These are phyloP conservation scores for Melanotaenia pygmaea DNA, from an alignment of 2,797 vertebrate species.

Conservation along the genomic window DNA sequence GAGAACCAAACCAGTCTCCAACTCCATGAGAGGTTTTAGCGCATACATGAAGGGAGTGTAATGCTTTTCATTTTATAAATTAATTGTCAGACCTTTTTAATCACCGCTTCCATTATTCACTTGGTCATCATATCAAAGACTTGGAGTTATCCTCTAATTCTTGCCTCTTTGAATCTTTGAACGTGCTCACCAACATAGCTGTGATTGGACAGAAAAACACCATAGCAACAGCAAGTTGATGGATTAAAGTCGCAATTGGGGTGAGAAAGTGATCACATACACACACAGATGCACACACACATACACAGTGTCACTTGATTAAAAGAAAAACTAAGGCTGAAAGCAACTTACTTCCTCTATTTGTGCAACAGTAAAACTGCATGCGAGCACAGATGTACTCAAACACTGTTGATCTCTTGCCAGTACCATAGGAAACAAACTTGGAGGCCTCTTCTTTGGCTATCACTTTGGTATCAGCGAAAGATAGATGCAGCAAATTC, in stretches of 20 bases:
- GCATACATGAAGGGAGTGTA: neutral
- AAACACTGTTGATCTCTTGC: conserved; percentile 36
- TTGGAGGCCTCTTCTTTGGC: conserved; percentile 44
- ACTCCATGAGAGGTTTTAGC: neutral
- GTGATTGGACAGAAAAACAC: conserved; percentile 60
- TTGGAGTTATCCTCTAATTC: conserved; percentile 33
- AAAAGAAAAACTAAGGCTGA: conserved; percentile 48
- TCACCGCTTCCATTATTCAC: neutral
- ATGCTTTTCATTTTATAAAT: conserved; percentile 12
- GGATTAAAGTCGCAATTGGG: conserved; percentile 74
- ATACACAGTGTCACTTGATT: conserved; percentile 53
- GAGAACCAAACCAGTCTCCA: neutral
- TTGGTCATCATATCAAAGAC: conserved; percentile 27
- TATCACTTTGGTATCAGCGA: conserved; percentile 14
- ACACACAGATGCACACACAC: neutral
- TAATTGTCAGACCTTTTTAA: conserved; percentile 9
- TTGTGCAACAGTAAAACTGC: conserved; percentile 24
- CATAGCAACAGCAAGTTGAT: conserved; percentile 77
- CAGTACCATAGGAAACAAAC: conserved; percentile 44
- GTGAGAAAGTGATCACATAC: conserved; percentile 69
- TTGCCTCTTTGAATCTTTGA: conserved; percentile 49
- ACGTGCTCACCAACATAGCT: conserved; percentile 38
- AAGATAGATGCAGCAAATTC: conserved; percentile 47
- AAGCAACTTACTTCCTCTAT: conserved; percentile 45
- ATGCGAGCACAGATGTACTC: conserved; percentile 20